Evolutionary conservation across 2,113 vertebrate genomes (phyloP).

Genomic region (Rana temporaria): DNA sequence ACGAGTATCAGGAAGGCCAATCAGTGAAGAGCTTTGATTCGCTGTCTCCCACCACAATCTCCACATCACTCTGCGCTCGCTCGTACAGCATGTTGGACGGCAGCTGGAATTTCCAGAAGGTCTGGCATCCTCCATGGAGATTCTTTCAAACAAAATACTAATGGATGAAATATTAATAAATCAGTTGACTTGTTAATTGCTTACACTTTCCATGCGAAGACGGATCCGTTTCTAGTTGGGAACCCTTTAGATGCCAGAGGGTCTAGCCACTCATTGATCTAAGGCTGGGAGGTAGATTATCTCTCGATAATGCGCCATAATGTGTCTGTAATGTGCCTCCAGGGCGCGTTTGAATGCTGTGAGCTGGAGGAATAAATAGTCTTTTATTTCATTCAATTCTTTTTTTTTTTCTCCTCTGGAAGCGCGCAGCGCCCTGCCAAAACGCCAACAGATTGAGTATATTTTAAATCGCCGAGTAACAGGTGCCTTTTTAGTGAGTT

Average conservation of each 20-base stretch:
- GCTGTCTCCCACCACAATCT: no score
- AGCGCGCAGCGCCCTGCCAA: conserved; percentile 36
- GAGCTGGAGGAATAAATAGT: conserved; percentile 52
- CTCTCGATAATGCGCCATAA: conserved; percentile 54
- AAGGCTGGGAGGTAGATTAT: conserved; percentile 40
- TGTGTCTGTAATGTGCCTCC: conserved; percentile 55
- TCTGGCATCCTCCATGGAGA: conserved; percentile 33
- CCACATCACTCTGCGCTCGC: background rate
- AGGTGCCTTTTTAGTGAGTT: conserved; percentile 52
- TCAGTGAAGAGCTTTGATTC: no score
- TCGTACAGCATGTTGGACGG: conserved; percentile 17
- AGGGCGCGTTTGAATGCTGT: conserved; percentile 45
- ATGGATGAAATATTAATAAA: conserved; percentile 51
- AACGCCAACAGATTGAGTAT: conserved; percentile 53
- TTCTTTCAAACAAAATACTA: conserved; percentile 50
- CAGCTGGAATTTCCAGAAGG: conserved; percentile 25
- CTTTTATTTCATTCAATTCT: conserved; percentile 47
- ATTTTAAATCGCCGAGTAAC: conserved; percentile 53
- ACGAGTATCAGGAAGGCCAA: no score
- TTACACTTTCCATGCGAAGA: conserved; percentile 39
- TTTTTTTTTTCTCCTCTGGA: conserved; percentile 46
- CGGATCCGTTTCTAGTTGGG: background rate
- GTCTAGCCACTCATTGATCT: conserved; percentile 48
- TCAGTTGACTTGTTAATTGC: conserved; percentile 43
- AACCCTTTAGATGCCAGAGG: conserved; percentile 46